These are phyloP conservation scores for Brachyhypopomus gauderio DNA, from an alignment of 2,113 vertebrate species.

Conservation along the genomic window DNA sequence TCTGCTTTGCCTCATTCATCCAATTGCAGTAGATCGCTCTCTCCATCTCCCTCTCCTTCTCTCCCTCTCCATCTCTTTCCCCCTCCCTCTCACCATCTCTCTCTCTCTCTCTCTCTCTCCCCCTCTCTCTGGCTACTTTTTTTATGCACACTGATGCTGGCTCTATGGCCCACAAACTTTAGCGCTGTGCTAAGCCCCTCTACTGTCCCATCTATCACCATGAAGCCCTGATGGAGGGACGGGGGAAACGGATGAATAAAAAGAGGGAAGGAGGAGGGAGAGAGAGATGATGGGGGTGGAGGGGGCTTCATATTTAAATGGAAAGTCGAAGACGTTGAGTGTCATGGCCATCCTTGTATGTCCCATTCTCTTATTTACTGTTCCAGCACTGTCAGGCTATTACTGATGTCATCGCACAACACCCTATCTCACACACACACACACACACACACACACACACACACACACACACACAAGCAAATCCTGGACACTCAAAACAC, in stretches of 20 bases:
- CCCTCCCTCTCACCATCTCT: conserved; percentile 23
- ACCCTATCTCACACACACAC: conserved; percentile 45
- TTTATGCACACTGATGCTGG: conserved; percentile 68
- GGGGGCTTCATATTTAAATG: conserved; percentile 65
- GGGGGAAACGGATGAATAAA: conserved; percentile 25
- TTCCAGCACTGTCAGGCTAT: conserved; percentile 32
- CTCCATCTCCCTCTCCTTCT: conserved; percentile 2
- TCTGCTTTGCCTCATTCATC: conserved; percentile 43
- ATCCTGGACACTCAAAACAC: conserved; percentile 21
- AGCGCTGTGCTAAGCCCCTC: conserved; percentile 59
- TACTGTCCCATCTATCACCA: conserved; percentile 66
- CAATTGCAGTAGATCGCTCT: conserved; percentile 47
- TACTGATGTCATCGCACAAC: conserved; percentile 52
- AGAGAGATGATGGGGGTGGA: conserved; percentile 28
- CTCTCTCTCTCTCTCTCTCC: conserved; percentile 26
- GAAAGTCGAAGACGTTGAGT: conserved; percentile 70
- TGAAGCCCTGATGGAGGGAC: conserved; percentile 62
- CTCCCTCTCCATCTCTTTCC: background rate
- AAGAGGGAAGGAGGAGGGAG: conserved; percentile 2
- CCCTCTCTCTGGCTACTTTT: conserved; percentile 56
- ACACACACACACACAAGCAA: conserved; percentile 25
- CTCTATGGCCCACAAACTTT: conserved; percentile 77
- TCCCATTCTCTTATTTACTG: conserved; percentile 64
- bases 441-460: conserved; percentile 32
- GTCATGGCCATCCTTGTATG: conserved; percentile 60